A percentile compares a stretch with the other conserved stretches of the same genome.
Evolutionary conservation across 2,888 invertebrate species (phyloP).

Genomic region (Phengaris alcon): DNA sequence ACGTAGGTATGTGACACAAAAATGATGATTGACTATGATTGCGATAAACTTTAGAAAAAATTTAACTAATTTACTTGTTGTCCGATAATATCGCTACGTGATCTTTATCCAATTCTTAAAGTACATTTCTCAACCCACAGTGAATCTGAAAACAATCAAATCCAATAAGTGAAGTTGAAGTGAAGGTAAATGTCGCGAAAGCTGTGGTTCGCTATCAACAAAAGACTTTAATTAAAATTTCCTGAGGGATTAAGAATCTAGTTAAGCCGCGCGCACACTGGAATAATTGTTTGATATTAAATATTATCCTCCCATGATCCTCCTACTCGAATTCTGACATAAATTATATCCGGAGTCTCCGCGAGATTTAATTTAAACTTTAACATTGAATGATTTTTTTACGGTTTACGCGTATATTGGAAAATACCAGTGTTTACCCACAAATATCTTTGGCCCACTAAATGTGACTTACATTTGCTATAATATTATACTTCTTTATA

Average conservation of each 20-base stretch:
- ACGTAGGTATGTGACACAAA: no score
- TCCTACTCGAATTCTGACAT: not conserved
- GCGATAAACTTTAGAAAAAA: no score
- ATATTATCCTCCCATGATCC: not conserved
- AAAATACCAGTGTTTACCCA: not conserved
- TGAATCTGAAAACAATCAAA: not conserved
- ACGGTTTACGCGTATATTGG: not conserved
- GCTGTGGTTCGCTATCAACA: not conserved
- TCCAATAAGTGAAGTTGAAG: not conserved
- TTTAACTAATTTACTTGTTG: not conserved
- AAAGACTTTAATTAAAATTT: slow-evolving; percentile 16
- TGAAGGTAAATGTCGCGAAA: slow-evolving; percentile 8
- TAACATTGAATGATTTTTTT: not conserved
- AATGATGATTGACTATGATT: no score
- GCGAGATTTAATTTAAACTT: slow-evolving; percentile 3
- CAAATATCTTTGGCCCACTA: not conserved
- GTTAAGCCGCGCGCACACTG: slow-evolving; percentile 28
- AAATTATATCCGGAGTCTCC: not conserved
- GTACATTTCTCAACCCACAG: not conserved
- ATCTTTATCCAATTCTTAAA: not conserved
- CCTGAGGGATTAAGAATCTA: slow-evolving; percentile 2
- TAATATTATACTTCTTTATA: not conserved
- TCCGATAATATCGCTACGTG: not conserved
- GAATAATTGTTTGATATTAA: slow-evolving; percentile 21
- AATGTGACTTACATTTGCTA: not conserved